Percentiles rank a stretch among this genome's conserved stretches.
These are phyloP conservation scores for Trematomus bernacchii DNA, from an alignment of 2,797 vertebrate species.

Conservation along the genomic window DNA sequence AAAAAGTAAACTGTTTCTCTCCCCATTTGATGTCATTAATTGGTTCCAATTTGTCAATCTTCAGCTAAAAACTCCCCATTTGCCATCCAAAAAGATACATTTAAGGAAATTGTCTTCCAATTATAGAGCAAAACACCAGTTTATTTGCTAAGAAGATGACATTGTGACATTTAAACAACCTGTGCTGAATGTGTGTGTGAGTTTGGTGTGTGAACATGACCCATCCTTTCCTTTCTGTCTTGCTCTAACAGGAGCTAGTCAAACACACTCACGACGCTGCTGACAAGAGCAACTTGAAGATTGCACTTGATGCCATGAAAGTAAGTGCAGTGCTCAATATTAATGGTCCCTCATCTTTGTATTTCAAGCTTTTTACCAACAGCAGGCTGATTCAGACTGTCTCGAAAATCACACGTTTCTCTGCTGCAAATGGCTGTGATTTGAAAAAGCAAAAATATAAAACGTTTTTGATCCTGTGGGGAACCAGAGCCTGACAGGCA, in stretches of 20 bases:
- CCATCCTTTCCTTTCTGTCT: constrained; percentile 19
- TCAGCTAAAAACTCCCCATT: not conserved
- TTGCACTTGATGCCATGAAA: constrained; percentile 96
- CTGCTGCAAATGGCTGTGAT: constrained; percentile 1
- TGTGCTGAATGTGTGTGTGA: not conserved
- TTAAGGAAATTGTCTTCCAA: not conserved
- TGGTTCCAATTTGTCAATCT: not conserved
- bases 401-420: constrained; percentile 25
- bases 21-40: not conserved
- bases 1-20: not conserved
- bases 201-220: constrained; percentile 3
- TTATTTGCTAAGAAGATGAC: constrained; percentile 3
- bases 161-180: not conserved
- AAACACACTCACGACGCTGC: constrained; percentile 91
- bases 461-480: not conserved
- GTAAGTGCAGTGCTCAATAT: constrained; percentile 76
- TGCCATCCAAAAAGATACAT: not conserved
- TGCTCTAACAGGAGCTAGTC: constrained; percentile 89
- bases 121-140: not conserved
- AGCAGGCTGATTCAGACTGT: constrained; percentile 25
- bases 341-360: constrained; percentile 51
- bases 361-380: constrained; percentile 48
- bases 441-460: constrained; percentile 30
- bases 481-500: not conserved
- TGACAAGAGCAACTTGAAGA: constrained; percentile 91